phyloP scores from a whole-genome alignment of 1,140 invertebrate species.

The Tenebrio molitor region DNA sequence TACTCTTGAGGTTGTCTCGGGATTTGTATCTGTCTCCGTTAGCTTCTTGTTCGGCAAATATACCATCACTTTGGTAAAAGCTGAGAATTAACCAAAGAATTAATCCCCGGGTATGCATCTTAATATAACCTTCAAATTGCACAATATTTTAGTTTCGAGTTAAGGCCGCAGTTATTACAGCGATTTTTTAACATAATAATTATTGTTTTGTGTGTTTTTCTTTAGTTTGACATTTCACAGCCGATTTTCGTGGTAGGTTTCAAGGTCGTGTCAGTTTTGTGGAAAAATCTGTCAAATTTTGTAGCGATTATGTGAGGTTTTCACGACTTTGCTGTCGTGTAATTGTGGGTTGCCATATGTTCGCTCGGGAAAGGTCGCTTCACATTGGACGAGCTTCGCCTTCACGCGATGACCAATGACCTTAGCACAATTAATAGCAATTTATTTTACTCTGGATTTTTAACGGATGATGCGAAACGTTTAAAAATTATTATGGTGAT shows the following conservation, averaged over 20 bases:
- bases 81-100: constrained; percentile 60
- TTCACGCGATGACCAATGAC: constrained; percentile 41
- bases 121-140: constrained; percentile 37
- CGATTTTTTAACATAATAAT: constrained; percentile 57
- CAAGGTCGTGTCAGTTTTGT: constrained; percentile 45
- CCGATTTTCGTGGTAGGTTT: constrained; percentile 47
- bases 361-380: constrained; percentile 20
- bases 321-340: constrained; percentile 2
- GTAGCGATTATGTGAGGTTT: constrained; percentile 7
- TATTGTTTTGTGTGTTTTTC: constrained; percentile 49
- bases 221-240: constrained; percentile 60
- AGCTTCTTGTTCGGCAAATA: constrained; percentile 7
- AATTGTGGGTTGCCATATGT: constrained; percentile 35
- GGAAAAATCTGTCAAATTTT: constrained; percentile 40
- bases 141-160: constrained; percentile 30
- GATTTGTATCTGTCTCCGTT: constrained; percentile 1
- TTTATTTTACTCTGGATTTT: constrained; percentile 18
- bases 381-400: constrained; percentile 14
- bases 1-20: constrained; percentile 38
- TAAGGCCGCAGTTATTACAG: constrained; percentile 21
- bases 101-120: constrained; percentile 53
- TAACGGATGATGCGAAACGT: too few relatives aligned
- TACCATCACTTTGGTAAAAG: constrained; percentile 39
- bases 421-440: constrained; percentile 47
- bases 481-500: constrained; percentile 11